A percentile compares a stretch with the other conserved stretches of the same genome.
Evolutionary conservation across 2,888 invertebrate genomes (phyloP).

Genomic region (Coenonympha arcania): DNA sequence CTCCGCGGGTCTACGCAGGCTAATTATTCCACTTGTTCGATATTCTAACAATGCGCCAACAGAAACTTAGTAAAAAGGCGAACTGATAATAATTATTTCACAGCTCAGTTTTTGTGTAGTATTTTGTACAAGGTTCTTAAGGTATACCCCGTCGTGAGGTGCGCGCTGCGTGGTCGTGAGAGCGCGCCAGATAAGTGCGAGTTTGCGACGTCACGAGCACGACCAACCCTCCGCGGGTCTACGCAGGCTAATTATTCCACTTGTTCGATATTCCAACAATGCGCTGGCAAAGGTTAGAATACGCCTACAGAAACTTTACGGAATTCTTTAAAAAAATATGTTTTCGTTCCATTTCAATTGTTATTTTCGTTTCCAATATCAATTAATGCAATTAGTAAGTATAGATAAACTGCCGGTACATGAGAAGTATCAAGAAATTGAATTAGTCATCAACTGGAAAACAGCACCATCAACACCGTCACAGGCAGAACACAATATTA

Average conservation of each 20-base stretch:
- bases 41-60: slow-evolving; percentile 21
- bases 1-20: slow-evolving; percentile 33
- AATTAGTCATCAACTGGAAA: no score
- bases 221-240: slow-evolving; percentile 33
- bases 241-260: slow-evolving; percentile 33
- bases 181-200: slow-evolving; percentile 65
- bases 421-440: no score
- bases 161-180: slow-evolving; percentile 66
- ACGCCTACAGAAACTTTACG: neutral
- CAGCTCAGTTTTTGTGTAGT: slow-evolving; percentile 3
- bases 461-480: no score
- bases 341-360: neutral
- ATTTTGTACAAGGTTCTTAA: slow-evolving; percentile 37
- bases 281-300: slow-evolving; percentile 14
- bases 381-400: no score
- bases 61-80: no score
- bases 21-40: slow-evolving; percentile 36
- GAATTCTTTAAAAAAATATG: neutral
- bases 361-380: no score
- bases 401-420: no score
- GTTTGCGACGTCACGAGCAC: slow-evolving; percentile 61
- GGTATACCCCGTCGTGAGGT: slow-evolving; percentile 56
- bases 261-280: slow-evolving; percentile 32
- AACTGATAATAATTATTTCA: no score
- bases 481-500: no score